Evolutionary conservation across 2,113 vertebrate species (phyloP), one percentile per base, ranked within the genome.

Genomic region (Ceratotherium simum): DNA sequence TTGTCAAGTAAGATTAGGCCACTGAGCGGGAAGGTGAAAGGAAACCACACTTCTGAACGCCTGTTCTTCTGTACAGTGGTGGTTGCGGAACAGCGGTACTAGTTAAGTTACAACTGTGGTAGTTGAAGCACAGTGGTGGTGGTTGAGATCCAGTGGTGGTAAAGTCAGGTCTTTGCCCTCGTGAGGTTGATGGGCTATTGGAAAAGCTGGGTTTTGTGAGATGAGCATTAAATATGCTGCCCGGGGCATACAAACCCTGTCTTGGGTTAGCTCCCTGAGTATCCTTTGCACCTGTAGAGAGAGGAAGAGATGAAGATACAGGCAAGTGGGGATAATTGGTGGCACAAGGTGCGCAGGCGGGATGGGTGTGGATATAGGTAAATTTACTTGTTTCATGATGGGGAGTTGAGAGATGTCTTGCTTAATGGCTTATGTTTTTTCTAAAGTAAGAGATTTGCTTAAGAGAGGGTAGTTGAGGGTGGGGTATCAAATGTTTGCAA

Each of bases 21-120:
- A 9, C 4, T 2, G 23, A 31, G 11, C 27, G 16, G 20, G 33
- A 87, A 76, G 31, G 20, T 18, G 60, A 56, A 56, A n/a, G 73
- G 25, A 36, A 16, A 11, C 9, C 31, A 1, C 7, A 2, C 60
- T 76, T 4, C 3, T 4, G 31, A 56, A n/a, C 2, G 0, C 10
- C 6, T 65, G 25, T 21, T 36, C 13, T n/a, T 25, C 31, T 13
- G 33, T 17, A 4, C 0, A 2, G 36, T 0, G 6, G 33, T 4
- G 4, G 73, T 31, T 54, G 51, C 12, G 51, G 51, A 54, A 54
- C 51, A 16, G 51, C 51, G 17, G 51, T 54, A 54, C 51, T 54
- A 54, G 51, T 54, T 54, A 54, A 54, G 51, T 54, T 54, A 54
- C 51, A 54, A 16, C 12, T 4, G 14, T 29, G 62, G 62, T 29